phyloP scores from a whole-genome alignment of 2,113 vertebrate genomes.

The Atlantisia rogersi region DNA sequence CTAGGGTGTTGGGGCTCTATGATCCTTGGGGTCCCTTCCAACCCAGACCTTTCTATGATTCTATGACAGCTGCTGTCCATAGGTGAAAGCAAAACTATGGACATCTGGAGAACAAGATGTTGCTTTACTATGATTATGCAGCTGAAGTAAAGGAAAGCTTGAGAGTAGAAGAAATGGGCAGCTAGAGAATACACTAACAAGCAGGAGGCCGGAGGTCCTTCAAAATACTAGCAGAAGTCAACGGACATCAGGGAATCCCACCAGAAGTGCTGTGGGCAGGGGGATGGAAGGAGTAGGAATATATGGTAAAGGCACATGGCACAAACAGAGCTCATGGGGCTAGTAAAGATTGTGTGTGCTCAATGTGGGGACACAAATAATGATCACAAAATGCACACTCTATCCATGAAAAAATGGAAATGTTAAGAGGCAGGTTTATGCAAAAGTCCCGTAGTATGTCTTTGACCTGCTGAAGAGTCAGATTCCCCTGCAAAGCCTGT shows the following conservation, averaged over 20 bases:
- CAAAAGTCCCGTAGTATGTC: neutral
- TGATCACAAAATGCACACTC: neutral
- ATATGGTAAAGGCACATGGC: neutral
- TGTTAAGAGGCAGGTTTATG: neutral
- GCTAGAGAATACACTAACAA: neutral
- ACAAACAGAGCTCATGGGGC: neutral
- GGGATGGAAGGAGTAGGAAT: neutral
- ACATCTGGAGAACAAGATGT: neutral
- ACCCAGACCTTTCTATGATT: too few relatives aligned
- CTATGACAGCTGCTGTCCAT: neutral
- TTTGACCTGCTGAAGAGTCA: neutral
- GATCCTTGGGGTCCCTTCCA: too few relatives aligned
- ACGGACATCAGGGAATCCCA: neutral
- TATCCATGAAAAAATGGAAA: accelerated
- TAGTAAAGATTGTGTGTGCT: neutral
- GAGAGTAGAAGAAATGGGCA: neutral
- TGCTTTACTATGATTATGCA: neutral
- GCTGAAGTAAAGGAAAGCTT: neutral
- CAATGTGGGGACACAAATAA: neutral
- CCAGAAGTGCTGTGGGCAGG: neutral
- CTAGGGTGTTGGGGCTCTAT: too few relatives aligned
- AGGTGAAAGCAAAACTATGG: neutral
- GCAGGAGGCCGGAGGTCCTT: neutral
- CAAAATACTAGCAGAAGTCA: neutral
- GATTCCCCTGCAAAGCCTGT: neutral